Evolutionary conservation across 2,113 vertebrate species (phyloP), one percentile per base, ranked within the genome.

Genomic region (Gopherus evgoodei): DNA sequence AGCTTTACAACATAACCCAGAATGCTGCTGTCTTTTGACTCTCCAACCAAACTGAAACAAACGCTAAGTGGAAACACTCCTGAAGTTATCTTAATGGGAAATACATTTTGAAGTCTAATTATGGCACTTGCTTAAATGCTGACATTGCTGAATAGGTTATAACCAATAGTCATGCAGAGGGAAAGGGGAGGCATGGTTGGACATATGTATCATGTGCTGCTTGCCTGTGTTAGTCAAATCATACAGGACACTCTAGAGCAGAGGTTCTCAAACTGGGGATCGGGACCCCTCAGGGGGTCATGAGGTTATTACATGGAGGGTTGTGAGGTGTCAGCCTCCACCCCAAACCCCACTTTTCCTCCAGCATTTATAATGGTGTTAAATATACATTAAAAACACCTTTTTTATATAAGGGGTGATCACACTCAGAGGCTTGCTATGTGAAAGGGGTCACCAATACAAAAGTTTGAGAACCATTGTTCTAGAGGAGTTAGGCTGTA

Each of bases 71-170:
- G 35, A 21, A 29, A 0, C 16, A 27, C 88, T 83, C 86, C 59
- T 85, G 42, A 78, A 6, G 2, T 44, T 94, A 88, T 47, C 52
- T 76, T 25, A 83, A 47, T 0, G 0, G 27, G 22, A 19, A 56
- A 87, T 85, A 11, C 47, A 3, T 49, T 90, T 17, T 59, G 69
- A 90, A 95, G 89, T 42, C 57, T 79, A 79, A 83, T 52, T 62
- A 62, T 75, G 90, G 59, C 47, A 65, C 25, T 16, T 44, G 76
- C 83, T 91, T 83, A 91, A 96, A 93, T 0, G 0, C 59, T 90
- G 91, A 94, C 31, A 83, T 75, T 5, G 80, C 90, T 84, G 25
- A 93, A 90, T 84, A 96, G 92, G 93, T 85, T 87, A 62, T 94
- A 90, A 90, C 5, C 2, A 35, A 85, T 1, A 80, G 57, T 59